Evolutionary conservation across 2,113 vertebrate species (phyloP), one percentile per base, ranked within the genome.

Genomic region (Ia io): DNA sequence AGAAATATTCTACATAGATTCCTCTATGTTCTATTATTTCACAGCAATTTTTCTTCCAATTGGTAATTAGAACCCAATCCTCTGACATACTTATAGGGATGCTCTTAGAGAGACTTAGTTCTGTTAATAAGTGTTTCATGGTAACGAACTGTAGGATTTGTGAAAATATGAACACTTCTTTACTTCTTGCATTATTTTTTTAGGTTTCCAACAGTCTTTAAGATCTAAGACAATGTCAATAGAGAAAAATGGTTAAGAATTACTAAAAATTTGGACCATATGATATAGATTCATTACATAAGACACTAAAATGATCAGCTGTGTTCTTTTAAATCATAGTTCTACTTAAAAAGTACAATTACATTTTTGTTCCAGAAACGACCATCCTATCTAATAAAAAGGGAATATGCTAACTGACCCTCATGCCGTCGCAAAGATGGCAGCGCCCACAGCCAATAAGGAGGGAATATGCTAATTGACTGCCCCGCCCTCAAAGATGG

Each of bases 201-300:
- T 94, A 93, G 78, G 83, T 93, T 93, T 63, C 40, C 6, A 88
- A 22, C 28, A 85, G 11, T 85, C 30, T 95, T 84, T 51, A 94
- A 91, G 40, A 87, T 79, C 47, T 84, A 32, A 5, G 20, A 59
- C 59, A 90, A 91, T 40, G 12, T 91, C 22, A 65, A 18, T 20
- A 94, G 23, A 18, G 22, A 83, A 96, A 63, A 90, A 80, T 6
- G 3, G 7, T 37, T 86, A 91, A 95, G 12, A 90, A 85, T 92
- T 67, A 51, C 42, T 90, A 69, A 95, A 93, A 71, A 35, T 88
- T 53, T 92, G 18, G 77, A 90, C 11, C 61, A n/a, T 49, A 69
- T 7, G 6, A 87, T 25, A 80, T 9, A 53, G 76, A 88, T 23
- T 88, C 51, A 88, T 78, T 93, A 80, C 11, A 23, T 67, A 85